A percentile compares a stretch with the other conserved stretches of the same genome.
These are phyloP conservation scores for Pentalonia nigronervosa DNA, from an alignment of 1,140 invertebrate species.

Conservation along the genomic window DNA sequence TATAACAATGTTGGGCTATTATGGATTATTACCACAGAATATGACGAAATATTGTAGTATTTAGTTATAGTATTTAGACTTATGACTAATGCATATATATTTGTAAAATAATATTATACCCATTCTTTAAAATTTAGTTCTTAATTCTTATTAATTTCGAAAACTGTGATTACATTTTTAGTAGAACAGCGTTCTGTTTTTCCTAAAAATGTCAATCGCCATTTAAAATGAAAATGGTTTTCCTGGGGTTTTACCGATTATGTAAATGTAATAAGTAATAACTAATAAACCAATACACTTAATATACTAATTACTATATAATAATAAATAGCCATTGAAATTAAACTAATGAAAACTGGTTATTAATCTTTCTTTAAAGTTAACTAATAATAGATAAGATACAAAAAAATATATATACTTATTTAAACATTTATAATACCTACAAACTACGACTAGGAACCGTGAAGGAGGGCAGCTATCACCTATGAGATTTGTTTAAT, in stretches of 20 bases:
- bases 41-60: neutral
- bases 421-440: neutral
- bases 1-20: neutral
- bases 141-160: too few relatives aligned
- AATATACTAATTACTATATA: neutral
- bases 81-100: too few relatives aligned
- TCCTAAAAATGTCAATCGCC: neutral
- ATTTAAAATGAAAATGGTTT: neutral
- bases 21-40: neutral
- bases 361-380: neutral
- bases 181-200: neutral
- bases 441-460: neutral
- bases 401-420: neutral
- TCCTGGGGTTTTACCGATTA: neutral
- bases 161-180: too few relatives aligned
- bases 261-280: neutral
- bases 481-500: neutral
- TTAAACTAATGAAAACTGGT: neutral
- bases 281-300: neutral
- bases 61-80: neutral
- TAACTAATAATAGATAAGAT: neutral
- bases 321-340: neutral
- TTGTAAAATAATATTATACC: too few relatives aligned
- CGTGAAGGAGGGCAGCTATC: neutral
- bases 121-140: too few relatives aligned